Evolutionary conservation across 2,113 vertebrate genomes (phyloP).

Genomic region (Circaetus cinerascens): DNA sequence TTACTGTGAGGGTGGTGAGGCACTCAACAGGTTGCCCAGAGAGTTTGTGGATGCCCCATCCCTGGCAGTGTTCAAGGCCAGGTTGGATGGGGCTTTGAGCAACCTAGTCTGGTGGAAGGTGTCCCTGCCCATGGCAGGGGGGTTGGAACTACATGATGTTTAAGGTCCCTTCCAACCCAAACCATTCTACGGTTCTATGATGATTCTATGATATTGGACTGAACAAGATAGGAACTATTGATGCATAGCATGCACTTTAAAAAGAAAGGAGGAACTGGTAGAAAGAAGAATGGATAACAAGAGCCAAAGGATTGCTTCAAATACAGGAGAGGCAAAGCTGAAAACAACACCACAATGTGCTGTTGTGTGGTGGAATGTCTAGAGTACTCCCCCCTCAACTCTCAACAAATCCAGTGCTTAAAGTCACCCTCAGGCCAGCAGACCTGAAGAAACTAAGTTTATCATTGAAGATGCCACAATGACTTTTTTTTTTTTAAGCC

Average conservation of each 20-base stretch:
- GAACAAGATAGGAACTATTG: not conserved
- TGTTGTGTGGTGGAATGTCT: not conserved
- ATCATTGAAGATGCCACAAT: not conserved
- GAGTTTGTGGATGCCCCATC: no score
- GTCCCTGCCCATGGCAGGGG: no score
- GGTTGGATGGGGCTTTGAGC: no score
- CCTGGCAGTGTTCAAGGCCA: no score
- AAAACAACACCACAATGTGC: fast-evolving
- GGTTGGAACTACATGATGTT: no score
- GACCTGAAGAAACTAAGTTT: not conserved
- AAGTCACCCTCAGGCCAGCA: not conserved
- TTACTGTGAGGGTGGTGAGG: no score
- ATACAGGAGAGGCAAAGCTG: not conserved
- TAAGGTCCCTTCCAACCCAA: no score
- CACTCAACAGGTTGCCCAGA: no score
- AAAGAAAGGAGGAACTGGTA: not conserved
- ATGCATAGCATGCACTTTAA: not conserved
- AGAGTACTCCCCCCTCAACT: no score
- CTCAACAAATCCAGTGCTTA: not conserved
- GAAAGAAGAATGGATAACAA: not conserved
- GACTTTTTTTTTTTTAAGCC: not conserved
- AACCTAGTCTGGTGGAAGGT: no score
- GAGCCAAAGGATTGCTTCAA: not conserved
- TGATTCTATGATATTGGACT: not conserved
- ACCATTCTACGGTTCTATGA: no score